A percentile compares a stretch with the other conserved stretches of the same genome.
Conservation (phyloP, 2,888 invertebrate genomes). For the Lasioglossum pauxillum region DNA sequence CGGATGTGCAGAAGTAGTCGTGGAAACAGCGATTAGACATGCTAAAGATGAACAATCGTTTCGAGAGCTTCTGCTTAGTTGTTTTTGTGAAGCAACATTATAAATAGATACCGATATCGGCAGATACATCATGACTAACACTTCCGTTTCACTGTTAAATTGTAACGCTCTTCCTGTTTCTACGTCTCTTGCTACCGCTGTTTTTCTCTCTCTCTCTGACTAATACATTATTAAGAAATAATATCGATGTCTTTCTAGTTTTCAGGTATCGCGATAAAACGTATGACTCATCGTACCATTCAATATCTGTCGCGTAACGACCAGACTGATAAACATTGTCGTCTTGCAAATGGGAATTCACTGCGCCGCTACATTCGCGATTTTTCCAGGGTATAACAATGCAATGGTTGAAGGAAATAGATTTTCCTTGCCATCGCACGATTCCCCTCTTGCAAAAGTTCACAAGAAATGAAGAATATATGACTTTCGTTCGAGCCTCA, state of each 20-base stretch:
- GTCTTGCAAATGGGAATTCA: constrained; percentile 11
- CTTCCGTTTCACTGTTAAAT: constrained; percentile 6
- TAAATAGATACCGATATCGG: background rate
- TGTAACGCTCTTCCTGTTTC: constrained; percentile 5
- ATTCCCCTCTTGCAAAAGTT: background rate
- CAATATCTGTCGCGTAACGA: constrained; percentile 23
- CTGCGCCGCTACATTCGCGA: background rate
- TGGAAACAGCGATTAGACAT: background rate
- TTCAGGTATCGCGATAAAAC: constrained; percentile 35
- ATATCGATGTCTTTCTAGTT: constrained; percentile 28
- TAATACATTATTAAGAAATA: constrained; percentile 27
- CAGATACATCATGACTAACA: background rate
- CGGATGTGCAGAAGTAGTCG: background rate
- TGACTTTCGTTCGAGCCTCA: background rate
- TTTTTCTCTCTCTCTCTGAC: background rate
- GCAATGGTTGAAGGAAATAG: background rate
- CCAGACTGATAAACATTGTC: constrained; percentile 20
- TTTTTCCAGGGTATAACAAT: background rate
- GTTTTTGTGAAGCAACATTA: background rate
- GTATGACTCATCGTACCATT: constrained; percentile 41
- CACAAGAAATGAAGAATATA: background rate
- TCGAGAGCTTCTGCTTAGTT: background rate
- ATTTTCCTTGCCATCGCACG: background rate
- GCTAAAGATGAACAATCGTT: background rate
- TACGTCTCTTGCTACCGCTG: background rate